phyloP scores from a whole-genome alignment of 2,797 vertebrate species.

The Bufotes viridis region DNA sequence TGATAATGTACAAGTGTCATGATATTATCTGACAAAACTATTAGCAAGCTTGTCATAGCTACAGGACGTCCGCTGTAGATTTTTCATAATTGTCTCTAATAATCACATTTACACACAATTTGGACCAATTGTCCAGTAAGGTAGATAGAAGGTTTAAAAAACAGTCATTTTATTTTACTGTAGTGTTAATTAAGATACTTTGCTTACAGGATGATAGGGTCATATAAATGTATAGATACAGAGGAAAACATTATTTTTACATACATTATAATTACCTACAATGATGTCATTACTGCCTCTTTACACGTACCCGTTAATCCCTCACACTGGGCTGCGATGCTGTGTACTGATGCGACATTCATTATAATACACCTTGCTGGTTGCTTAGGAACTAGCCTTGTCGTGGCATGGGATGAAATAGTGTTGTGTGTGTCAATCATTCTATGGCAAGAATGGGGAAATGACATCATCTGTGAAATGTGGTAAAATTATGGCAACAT shows the following conservation, averaged over 20 bases:
- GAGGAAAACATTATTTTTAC: background rate
- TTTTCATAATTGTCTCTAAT: constrained; percentile 10
- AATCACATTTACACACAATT: background rate
- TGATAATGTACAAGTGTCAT: background rate
- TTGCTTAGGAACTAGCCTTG: constrained; percentile 1
- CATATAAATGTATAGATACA: background rate
- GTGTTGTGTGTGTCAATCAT: background rate
- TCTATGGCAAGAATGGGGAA: background rate
- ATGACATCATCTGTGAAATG: background rate
- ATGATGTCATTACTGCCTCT: background rate
- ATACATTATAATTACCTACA: background rate
- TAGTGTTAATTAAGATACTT: background rate
- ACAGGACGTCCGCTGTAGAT: background rate
- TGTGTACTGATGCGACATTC: background rate
- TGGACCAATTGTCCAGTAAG: no score
- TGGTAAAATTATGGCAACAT: background rate
- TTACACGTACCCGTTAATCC: background rate
- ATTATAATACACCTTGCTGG: background rate
- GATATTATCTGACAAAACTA: background rate
- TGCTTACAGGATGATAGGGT: background rate
- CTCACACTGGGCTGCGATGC: background rate
- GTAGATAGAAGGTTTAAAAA: background rate
- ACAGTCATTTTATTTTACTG: background rate
- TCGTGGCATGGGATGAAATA: background rate
- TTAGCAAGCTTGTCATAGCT: background rate